Base-by-base conservation (phyloP, 2,888 invertebrate species). In the Troglohyphantes excavatus region DNA sequence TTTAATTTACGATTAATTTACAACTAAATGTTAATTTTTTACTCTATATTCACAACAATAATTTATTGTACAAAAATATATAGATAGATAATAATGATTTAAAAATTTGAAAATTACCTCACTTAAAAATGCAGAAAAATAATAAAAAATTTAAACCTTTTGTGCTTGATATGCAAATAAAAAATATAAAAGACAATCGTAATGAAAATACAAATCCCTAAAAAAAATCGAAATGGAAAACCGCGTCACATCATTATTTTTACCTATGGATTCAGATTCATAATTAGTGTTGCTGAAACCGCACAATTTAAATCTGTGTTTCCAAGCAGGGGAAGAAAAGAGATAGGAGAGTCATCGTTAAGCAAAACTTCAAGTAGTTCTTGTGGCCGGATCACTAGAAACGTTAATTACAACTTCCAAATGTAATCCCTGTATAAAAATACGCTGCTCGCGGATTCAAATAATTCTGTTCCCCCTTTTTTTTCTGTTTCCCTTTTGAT, bases 401-500 rank as follows among this genome's bases (percentile, higher is more conserved):
- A 84, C 75, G 75, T 84, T 75, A 84, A 84, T 84, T 75, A 84
- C 67, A 75, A 75, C 84, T 84, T 76, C 29, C 13, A 27, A 65
- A 75, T 84, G 67, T 84, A 84, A 84, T 84, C 84, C 84, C 67
- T 65, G 53, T 29, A 73, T 73, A 83, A 83, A 83, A 83, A 72
- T 67, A 29, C 67, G 33, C 67, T 73, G 53, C 46, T 65, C 63
- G 73, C 43, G 73, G 72, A 83, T 73, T 83, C 73, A 83, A 83
- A 83, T 83, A 43, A 83, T 83, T 83, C 53, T 53, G 84, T 75
- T 67, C 65, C 33, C 61, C 43, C 7, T 7, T 73, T 81, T n/a
- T n/a, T 72, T 84, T 84, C 65, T 73, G 46, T 46, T 23, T 21
- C 61, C 39, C 43, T 75, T 82, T 70, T 67, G 65, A 84, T 76